A percentile compares a stretch with the other conserved stretches of the same genome.
phyloP scores from a whole-genome alignment of 2,113 vertebrate genomes.

The Seriola quinqueradiata region DNA sequence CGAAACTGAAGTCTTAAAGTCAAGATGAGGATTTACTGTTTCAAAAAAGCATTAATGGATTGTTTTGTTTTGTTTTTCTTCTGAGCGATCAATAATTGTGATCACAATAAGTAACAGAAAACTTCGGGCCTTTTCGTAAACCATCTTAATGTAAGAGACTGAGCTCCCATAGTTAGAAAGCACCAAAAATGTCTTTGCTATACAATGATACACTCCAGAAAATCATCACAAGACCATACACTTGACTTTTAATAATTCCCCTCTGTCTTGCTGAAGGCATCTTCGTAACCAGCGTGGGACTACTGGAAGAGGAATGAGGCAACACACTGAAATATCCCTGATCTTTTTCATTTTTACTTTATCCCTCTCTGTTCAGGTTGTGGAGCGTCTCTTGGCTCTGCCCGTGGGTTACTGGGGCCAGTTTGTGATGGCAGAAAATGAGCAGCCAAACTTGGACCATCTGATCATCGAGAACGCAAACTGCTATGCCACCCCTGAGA shows the following conservation, averaged over 20 bases:
- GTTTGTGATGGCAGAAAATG: slow-evolving; percentile 89
- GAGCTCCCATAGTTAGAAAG: background rate
- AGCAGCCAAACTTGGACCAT: slow-evolving; percentile 85
- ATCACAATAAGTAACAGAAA: background rate
- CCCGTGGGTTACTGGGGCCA: slow-evolving; percentile 93
- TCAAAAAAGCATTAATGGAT: too few species aligned
- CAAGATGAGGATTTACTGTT: background rate
- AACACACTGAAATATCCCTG: slow-evolving; percentile 44
- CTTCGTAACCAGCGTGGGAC: background rate
- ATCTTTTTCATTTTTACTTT: slow-evolving; percentile 1
- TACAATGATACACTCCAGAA: slow-evolving; percentile 4
- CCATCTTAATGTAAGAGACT: background rate
- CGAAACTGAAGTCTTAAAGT: background rate
- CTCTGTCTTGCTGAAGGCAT: slow-evolving; percentile 11
- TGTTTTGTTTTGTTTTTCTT: too few species aligned
- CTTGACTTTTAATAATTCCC: slow-evolving; percentile 1
- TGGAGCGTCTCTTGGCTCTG: slow-evolving; percentile 90
- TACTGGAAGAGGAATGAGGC: slow-evolving; percentile 39
- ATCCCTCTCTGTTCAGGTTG: slow-evolving; percentile 83
- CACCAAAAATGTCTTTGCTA: background rate
- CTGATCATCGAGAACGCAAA: slow-evolving; percentile 92
- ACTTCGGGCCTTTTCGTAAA: too few species aligned
- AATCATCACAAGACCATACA: background rate
- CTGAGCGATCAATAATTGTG: too few species aligned
- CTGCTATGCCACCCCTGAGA: slow-evolving; percentile 91